phyloP scores from a whole-genome alignment of 2,888 invertebrate species.

The Loripinus fragilis region DNA sequence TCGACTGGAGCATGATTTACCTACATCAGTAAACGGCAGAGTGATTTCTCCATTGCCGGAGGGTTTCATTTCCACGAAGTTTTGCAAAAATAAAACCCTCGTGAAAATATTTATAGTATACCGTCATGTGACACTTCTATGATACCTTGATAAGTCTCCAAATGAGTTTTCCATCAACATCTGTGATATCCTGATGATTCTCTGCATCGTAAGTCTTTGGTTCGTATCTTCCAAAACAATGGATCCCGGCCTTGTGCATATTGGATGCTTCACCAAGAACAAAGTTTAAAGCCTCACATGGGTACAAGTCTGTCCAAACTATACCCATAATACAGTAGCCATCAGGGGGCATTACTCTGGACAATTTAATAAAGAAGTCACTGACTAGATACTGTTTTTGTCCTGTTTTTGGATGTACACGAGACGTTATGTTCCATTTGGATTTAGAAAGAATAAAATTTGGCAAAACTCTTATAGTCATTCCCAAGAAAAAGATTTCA shows the following conservation, averaged over 20 bases:
- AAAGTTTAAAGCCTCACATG: slow-evolving; percentile 79
- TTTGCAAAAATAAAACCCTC: no score
- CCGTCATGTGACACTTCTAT: no score
- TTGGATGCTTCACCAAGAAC: slow-evolving; percentile 78
- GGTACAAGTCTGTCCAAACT: slow-evolving; percentile 81
- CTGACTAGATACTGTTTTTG: slow-evolving; percentile 73
- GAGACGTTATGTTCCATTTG: slow-evolving; percentile 70
- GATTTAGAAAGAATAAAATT: slow-evolving; percentile 56
- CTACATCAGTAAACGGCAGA: no score
- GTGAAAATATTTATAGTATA: no score
- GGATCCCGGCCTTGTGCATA: slow-evolving; percentile 67
- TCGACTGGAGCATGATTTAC: no score
- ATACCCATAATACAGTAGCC: slow-evolving; percentile 79
- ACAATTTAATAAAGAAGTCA: slow-evolving; percentile 71
- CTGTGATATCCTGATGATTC: slow-evolving; percentile 63
- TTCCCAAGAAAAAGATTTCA: slow-evolving; percentile 74
- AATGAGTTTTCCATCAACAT: slow-evolving; percentile 70
- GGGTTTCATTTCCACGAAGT: no score
- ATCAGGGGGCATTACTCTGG: slow-evolving; percentile 70
- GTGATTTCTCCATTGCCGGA: no score
- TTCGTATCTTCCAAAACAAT: slow-evolving; percentile 80
- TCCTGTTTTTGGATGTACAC: slow-evolving; percentile 72
- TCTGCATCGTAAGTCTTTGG: slow-evolving; percentile 70
- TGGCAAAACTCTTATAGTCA: slow-evolving; percentile 69
- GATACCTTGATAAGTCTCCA: slow-evolving; percentile 80